Conservation (phyloP, 2,888 invertebrate species). For the Endotricha flammealis region DNA sequence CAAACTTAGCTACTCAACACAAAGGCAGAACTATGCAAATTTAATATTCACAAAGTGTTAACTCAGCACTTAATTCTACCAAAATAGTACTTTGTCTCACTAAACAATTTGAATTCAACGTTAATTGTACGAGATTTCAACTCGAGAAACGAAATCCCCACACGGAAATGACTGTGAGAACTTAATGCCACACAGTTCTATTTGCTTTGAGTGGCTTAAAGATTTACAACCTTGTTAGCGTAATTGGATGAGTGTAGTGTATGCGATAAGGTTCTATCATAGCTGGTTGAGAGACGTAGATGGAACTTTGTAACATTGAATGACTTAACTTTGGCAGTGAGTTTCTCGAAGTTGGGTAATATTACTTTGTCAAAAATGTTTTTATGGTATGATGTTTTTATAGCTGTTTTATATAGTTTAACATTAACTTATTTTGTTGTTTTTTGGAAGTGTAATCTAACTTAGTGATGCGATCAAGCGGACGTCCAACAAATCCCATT, state of each 20-base stretch:
- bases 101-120: slow-evolving; percentile 21
- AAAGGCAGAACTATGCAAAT: too few relatives aligned
- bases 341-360: slow-evolving; percentile 5
- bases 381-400: slow-evolving; percentile 8
- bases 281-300: slow-evolving; percentile 1
- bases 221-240: slow-evolving; percentile 32
- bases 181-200: slow-evolving; percentile 33
- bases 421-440: not conserved
- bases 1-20: too few relatives aligned
- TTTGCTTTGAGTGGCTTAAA: slow-evolving; percentile 27
- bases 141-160: slow-evolving; percentile 22
- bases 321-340: slow-evolving; percentile 3
- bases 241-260: slow-evolving; percentile 24
- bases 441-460: slow-evolving; percentile 12
- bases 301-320: slow-evolving; percentile 8
- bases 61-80: slow-evolving; percentile 23
- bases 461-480: slow-evolving; percentile 7
- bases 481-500: too few relatives aligned
- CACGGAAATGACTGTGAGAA: slow-evolving; percentile 28
- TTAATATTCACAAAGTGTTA: slow-evolving; percentile 22
- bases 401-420: slow-evolving; percentile 2
- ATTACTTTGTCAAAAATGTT: slow-evolving; percentile 10
- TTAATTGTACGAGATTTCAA: slow-evolving; percentile 17
- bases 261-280: slow-evolving; percentile 7
- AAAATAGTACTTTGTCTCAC: slow-evolving; percentile 24